A percentile compares a stretch with the other conserved stretches of the same genome.
phyloP scores from a whole-genome alignment of 2,113 vertebrate species.

The Regulus satrapa region DNA sequence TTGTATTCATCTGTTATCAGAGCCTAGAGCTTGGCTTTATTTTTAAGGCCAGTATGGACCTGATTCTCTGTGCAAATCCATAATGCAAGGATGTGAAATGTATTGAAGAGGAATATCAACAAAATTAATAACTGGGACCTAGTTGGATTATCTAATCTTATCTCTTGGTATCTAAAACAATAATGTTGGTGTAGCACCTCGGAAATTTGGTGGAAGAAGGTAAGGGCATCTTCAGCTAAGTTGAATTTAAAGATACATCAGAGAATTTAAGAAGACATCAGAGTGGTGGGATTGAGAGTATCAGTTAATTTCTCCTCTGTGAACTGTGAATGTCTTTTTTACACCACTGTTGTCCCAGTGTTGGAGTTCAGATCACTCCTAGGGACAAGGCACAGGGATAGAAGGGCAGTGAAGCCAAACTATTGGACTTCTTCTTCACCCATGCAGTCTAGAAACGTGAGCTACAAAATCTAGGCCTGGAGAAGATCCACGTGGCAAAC shows the following conservation, averaged over 20 bases:
- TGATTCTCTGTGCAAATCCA: neutral
- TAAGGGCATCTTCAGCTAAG: neutral
- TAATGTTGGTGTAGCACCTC: neutral
- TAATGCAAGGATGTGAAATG: neutral
- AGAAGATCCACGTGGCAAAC: neutral
- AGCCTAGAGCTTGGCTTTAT: neutral
- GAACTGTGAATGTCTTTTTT: neutral
- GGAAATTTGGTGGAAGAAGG: neutral
- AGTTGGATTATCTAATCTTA: neutral
- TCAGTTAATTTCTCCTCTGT: neutral
- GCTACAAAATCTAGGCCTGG: neutral
- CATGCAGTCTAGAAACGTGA: neutral
- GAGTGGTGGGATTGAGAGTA: neutral
- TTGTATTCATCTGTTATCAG: neutral
- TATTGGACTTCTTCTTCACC: neutral
- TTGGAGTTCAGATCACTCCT: neutral
- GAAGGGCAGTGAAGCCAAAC: neutral
- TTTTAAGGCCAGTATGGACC: neutral
- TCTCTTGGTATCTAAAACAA: neutral
- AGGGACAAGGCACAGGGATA: neutral
- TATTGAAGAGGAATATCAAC: neutral
- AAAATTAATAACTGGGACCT: fast-evolving
- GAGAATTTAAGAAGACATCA: neutral
- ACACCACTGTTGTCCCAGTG: neutral
- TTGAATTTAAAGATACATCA: neutral